Evolutionary conservation across 64 coral and sea anemone species (phyloP).

Genomic region (Actinia tenebrosa): DNA sequence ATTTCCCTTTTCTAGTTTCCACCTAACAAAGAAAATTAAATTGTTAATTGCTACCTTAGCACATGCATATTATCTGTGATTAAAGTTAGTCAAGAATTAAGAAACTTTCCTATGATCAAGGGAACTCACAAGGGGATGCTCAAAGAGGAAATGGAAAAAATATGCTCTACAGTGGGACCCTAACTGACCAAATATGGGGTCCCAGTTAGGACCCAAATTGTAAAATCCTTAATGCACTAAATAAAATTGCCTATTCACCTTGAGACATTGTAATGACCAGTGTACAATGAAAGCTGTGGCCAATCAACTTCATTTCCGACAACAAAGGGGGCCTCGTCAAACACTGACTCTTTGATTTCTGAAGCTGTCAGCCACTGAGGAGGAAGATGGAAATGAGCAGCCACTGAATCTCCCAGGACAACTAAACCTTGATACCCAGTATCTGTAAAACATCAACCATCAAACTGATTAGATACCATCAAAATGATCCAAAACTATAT

Average conservation of each 20-base stretch:
- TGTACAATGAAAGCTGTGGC: slow-evolving; percentile 84
- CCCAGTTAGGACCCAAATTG: no score
- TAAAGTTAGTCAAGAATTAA: no score
- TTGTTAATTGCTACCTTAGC: no score
- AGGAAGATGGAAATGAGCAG: slow-evolving; percentile 87
- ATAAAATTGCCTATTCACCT: background rate
- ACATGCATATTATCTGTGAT: no score
- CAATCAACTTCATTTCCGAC: slow-evolving; percentile 91
- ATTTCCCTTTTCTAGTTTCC: slow-evolving; percentile 72
- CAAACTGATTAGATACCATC: background rate
- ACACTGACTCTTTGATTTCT: slow-evolving; percentile 48
- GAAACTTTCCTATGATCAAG: no score
- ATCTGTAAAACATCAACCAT: slow-evolving; percentile 27
- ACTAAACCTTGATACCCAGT: slow-evolving; percentile 84
- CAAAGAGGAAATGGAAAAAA: no score
- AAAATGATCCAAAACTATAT: no score
- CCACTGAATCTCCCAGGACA: slow-evolving; percentile 88
- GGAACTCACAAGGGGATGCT: no score
- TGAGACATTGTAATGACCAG: slow-evolving; percentile 65
- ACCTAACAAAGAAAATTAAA: slow-evolving; percentile 31
- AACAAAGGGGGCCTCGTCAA: slow-evolving; percentile 67
- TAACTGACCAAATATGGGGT: no score
- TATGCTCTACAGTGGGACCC: no score
- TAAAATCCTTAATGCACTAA: no score
- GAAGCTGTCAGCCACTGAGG: slow-evolving; percentile 86